Conservation (phyloP, 2,113 vertebrate species). For the Neopipo cinnamomea region DNA sequence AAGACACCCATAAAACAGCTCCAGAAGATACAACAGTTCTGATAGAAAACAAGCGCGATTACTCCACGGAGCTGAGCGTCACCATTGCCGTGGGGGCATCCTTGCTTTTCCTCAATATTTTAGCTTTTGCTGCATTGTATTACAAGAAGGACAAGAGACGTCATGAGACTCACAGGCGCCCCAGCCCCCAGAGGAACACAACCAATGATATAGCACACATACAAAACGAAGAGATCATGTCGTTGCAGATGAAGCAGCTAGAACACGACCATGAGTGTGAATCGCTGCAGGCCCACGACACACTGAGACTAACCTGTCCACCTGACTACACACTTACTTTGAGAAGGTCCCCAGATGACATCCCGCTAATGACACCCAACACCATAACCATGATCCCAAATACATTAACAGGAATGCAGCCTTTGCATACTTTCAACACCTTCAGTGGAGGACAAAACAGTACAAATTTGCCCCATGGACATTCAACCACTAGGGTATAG, state of each 20-base stretch:
- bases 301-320: conserved; percentile 85
- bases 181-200: conserved; percentile 84
- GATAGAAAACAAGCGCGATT: conserved; percentile 92
- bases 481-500: conserved; percentile 97
- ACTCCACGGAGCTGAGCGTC: conserved; percentile 92
- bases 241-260: conserved; percentile 92
- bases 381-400: conserved; percentile 96
- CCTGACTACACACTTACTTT: conserved; percentile 94
- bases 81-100: conserved; percentile 95
- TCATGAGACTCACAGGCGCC: conserved; percentile 87
- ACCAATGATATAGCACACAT: conserved; percentile 87
- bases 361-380: conserved; percentile 91
- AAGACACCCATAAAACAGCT: conserved; percentile 82
- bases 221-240: conserved; percentile 92
- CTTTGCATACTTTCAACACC: conserved; percentile 92
- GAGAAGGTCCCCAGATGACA: conserved; percentile 90
- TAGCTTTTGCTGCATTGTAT: conserved; percentile 93
- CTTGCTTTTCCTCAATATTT: conserved; percentile 92
- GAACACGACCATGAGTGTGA: conserved; percentile 91
- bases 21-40: conserved; percentile 85
- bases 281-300: conserved; percentile 83
- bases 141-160: conserved; percentile 96
- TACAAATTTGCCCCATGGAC: conserved; percentile 91
- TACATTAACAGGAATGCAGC: conserved; percentile 89
- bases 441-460: conserved; percentile 93